phyloP scores from a whole-genome alignment of 2,113 vertebrate genomes.

The Urocynchramus pylzowi region DNA sequence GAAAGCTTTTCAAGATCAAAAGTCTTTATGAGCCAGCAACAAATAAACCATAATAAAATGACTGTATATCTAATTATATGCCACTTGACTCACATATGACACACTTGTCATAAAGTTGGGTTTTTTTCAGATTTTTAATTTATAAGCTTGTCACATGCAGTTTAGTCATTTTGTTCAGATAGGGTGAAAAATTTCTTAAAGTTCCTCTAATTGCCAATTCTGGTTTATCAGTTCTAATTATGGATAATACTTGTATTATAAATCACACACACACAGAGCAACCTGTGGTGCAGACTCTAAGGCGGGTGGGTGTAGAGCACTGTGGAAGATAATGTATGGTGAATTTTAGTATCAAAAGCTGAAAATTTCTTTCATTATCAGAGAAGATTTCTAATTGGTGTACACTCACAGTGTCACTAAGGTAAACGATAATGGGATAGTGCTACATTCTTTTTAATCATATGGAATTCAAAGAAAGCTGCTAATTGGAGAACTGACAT shows the following conservation, averaged over 20 bases:
- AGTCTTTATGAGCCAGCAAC: background rate
- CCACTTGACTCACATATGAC: background rate
- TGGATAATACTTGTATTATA: background rate
- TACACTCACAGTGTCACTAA: background rate
- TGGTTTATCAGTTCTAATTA: constrained; percentile 37
- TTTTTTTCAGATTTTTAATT: constrained; percentile 40
- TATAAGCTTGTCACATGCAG: constrained; percentile 29
- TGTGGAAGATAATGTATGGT: background rate
- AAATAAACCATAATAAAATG: constrained; percentile 24
- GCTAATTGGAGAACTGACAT: background rate
- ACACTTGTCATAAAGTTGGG: background rate
- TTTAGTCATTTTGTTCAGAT: constrained; percentile 16
- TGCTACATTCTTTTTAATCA: background rate
- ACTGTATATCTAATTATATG: constrained; percentile 26
- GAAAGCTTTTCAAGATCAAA: constrained; percentile 27
- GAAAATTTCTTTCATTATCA: background rate
- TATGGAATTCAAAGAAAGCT: background rate
- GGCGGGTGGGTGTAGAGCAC: background rate
- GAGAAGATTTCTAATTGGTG: background rate
- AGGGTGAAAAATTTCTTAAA: background rate
- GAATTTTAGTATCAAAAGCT: background rate
- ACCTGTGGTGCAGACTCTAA: background rate
- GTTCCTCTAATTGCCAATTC: constrained; percentile 2
- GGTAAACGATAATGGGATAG: background rate
- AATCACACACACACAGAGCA: background rate